A percentile compares a stretch with the other conserved stretches of the same genome.
phyloP scores from a whole-genome alignment of 1,140 invertebrate genomes.

The Monochamus saltuarius region DNA sequence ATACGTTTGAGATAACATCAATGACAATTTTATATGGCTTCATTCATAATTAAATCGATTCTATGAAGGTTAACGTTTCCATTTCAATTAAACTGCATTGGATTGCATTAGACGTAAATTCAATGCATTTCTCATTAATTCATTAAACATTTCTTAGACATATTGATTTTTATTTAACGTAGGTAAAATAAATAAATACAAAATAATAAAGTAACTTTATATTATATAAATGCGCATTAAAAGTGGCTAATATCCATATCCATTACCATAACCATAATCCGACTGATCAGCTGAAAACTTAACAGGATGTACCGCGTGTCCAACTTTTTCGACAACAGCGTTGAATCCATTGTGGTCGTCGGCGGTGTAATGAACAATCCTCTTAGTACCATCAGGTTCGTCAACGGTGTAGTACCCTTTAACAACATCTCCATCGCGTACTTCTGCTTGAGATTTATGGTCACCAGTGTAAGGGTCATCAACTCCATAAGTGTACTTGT shows the following conservation, averaged over 20 bases:
- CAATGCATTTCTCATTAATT: no score
- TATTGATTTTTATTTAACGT: no score
- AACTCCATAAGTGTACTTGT: slow-evolving; percentile 71
- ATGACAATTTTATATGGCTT: no score
- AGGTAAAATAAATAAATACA: not conserved
- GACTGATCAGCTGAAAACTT: not conserved
- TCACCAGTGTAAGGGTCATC: slow-evolving; percentile 68
- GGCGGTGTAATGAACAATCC: slow-evolving; percentile 58
- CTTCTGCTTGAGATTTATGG: slow-evolving; percentile 65
- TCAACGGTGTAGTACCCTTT: slow-evolving; percentile 60
- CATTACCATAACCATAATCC: not conserved
- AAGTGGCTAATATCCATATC: slow-evolving; percentile 1
- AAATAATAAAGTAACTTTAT: not conserved
- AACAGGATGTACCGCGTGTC: slow-evolving; percentile 25
- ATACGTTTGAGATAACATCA: no score
- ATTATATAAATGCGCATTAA: not conserved
- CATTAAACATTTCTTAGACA: no score
- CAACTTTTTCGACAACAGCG: slow-evolving; percentile 49
- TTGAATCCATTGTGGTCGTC: slow-evolving; percentile 54
- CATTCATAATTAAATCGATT: no score
- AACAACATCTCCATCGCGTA: slow-evolving; percentile 63
- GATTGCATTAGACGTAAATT: no score
- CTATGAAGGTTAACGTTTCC: no score
- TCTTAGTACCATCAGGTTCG: slow-evolving; percentile 56
- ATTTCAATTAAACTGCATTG: no score